phyloP scores from a whole-genome alignment of 2,797 vertebrate genomes.

The Leptoclinus maculatus region DNA sequence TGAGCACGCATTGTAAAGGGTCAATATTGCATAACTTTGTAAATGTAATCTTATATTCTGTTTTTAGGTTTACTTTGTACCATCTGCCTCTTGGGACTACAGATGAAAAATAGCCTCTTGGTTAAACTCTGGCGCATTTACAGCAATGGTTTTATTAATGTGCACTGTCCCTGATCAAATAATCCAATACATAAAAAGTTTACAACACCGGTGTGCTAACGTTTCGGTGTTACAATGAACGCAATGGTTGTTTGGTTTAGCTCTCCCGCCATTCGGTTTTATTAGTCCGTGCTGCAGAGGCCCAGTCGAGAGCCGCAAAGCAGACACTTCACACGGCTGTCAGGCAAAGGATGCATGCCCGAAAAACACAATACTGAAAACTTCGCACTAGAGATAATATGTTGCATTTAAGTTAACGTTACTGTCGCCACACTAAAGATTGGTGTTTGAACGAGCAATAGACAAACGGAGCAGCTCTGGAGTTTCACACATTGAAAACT shows the following conservation, averaged over 20 bases:
- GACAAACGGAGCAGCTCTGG: not conserved
- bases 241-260: conserved; percentile 53
- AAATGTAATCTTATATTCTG: no score
- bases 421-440: rapidly evolving
- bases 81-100: no score
- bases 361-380: not conserved
- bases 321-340: conserved; percentile 21
- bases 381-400: rapidly evolving
- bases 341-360: not conserved
- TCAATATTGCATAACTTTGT: no score
- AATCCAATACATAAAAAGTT: not conserved
- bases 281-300: conserved; percentile 52
- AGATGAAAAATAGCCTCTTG: no score
- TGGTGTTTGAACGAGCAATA: not conserved
- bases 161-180: no score
- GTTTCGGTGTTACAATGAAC: not conserved
- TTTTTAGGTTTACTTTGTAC: no score
- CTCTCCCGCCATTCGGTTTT: conserved; percentile 84
- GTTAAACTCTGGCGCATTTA: no score
- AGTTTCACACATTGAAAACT: not conserved
- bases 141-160: no score
- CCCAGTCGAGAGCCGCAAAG: conserved; percentile 34
- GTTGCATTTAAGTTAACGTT: not conserved
- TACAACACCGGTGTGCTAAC: not conserved
- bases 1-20: no score